A percentile compares a stretch with the other conserved stretches of the same genome.
phyloP scores from a whole-genome alignment of 1,140 invertebrate species.

The Rhopalosiphum maidis region DNA sequence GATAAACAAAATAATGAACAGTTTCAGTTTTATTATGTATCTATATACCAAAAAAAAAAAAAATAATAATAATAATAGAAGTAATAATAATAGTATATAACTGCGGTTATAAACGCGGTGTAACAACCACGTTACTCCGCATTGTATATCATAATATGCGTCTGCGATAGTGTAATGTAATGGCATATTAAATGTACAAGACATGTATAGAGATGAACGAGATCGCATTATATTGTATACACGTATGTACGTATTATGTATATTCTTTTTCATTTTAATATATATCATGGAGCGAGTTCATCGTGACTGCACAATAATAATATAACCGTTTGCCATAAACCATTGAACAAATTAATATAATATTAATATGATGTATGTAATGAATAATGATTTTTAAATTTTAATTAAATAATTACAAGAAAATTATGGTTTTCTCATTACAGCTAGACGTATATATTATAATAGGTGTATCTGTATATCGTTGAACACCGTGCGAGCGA shows the following conservation, averaged over 20 bases:
- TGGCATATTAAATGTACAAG: neutral
- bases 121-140: neutral
- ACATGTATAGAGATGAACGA: neutral
- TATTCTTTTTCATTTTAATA: neutral
- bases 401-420: no score
- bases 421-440: no score
- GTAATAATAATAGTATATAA: conserved; percentile 6
- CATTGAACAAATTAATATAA: no score
- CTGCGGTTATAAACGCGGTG: neutral
- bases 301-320: neutral
- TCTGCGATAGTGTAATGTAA: neutral
- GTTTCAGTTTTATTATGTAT: neutral
- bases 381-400: no score
- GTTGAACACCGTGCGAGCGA: no score
- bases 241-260: no score
- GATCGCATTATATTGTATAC: neutral
- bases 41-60: neutral
- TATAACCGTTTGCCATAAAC: no score
- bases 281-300: neutral
- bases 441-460: no score
- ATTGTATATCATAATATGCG: neutral
- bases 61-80: neutral
- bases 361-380: no score
- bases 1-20: neutral
- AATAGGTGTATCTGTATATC: no score